A percentile compares a stretch with the other conserved stretches of the same genome.
Conservation (phyloP, 2,888 invertebrate genomes). For the Leucoptera coffeella region DNA sequence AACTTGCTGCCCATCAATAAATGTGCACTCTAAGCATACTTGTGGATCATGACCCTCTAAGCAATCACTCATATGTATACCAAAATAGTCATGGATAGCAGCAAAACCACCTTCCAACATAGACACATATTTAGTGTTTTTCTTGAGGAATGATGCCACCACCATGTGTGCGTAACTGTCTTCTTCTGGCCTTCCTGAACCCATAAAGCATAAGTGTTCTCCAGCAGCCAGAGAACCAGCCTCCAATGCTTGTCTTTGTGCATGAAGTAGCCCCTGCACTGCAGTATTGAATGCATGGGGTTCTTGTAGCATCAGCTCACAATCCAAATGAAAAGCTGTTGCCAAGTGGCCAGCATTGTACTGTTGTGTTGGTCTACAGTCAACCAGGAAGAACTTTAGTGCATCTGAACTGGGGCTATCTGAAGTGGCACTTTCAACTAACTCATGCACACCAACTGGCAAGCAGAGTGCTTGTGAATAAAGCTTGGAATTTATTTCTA, state of each 20-base stretch:
- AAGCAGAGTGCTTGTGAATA: conserved; percentile 87
- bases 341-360: conserved; percentile 96
- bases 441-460: conserved; percentile 91
- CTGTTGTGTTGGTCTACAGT: conserved; percentile 93
- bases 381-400: conserved; percentile 90
- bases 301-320: conserved; percentile 94
- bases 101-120: conserved; percentile 88
- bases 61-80: conserved; percentile 72
- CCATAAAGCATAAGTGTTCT: conserved; percentile 87
- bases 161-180: conserved; percentile 98
- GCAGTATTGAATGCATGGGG: conserved; percentile 92
- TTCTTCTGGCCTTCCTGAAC: conserved; percentile 88
- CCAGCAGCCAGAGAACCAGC: conserved; percentile 83
- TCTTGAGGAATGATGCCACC: conserved; percentile 92
- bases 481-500: conserved; percentile 55
- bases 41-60: conserved; percentile 79
- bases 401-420: conserved; percentile 57
- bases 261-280: conserved; percentile 84
- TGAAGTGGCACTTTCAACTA: conserved; percentile 75
- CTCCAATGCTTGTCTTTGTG: conserved; percentile 81
- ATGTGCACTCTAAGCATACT: conserved; percentile 76
- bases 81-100: conserved; percentile 77
- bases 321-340: conserved; percentile 96
- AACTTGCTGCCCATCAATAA: too few species aligned
- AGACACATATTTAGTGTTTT: conserved; percentile 87